Evolutionary conservation across 2,113 vertebrate genomes (phyloP).

Genomic region (Campylorhamphus procurvoides): DNA sequence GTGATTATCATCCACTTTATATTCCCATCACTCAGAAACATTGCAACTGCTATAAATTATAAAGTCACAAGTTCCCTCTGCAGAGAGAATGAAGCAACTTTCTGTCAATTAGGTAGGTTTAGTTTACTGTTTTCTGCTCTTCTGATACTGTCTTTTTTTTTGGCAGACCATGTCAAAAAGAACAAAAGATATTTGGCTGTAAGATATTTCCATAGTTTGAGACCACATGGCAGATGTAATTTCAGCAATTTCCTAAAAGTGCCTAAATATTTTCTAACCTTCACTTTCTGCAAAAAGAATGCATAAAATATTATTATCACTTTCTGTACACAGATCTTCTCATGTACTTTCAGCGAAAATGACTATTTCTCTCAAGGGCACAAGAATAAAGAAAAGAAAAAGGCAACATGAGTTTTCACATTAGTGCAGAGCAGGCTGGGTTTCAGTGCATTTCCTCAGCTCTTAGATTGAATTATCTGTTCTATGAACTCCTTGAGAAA

Average conservation of each 20-base stretch:
- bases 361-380: background rate
- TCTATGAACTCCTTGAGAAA: background rate
- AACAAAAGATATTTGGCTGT: background rate
- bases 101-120: background rate
- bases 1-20: background rate
- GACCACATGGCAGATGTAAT: background rate
- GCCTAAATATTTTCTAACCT: background rate
- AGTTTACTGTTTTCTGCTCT: background rate
- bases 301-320: background rate
- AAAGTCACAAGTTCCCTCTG: background rate
- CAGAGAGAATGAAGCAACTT: background rate
- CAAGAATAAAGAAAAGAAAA: background rate
- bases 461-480: background rate
- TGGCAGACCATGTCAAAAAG: background rate
- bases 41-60: background rate
- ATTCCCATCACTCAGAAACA: conserved; percentile 7
- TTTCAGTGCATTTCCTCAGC: background rate
- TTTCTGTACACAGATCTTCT: background rate
- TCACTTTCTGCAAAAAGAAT: background rate
- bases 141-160: background rate
- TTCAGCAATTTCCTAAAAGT: background rate
- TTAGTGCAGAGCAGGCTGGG: background rate
- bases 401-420: background rate
- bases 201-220: background rate
- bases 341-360: background rate